Evolutionary conservation across 2,888 invertebrate genomes (phyloP), one percentile per base, ranked within the genome.

Genomic region (Tenthredo amoena): DNA sequence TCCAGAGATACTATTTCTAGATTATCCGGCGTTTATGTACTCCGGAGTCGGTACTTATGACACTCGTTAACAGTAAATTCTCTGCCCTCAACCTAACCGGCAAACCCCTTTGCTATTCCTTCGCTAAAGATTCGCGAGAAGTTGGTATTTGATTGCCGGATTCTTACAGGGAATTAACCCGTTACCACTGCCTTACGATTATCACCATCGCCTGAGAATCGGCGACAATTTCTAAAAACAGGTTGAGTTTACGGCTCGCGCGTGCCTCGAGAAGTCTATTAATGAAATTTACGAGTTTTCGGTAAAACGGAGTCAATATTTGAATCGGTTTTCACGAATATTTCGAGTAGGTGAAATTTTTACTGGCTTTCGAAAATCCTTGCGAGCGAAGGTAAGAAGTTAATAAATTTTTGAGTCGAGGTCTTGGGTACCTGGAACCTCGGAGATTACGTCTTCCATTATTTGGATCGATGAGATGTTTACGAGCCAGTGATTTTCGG

Each of bases 1-100:
- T 40, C 68, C 15, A 47, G 71, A 89, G 90, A 90, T 90, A 90
- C 90, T 90, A 90, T 91, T 91, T 91, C 91, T 88, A 89, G 91
- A 92, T 91, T 91, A 92, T 90, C 91, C 89, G 88, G 89, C 91
- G 90, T 91, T 92, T 89, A 88, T 89, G 90, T 88, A 88, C 88
- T 90, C 86, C 87, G 88, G 87, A 88, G 88, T 87, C 89, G 86
- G 86, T 88, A 90, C 88, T 91, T 90, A 91, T 90, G 90, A 90
- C 90, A 85, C 89, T 87, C 90, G 90, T 92, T 91, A 90, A 88
- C 90, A 87, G 90, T 92, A 92, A 92, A 92, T 92, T 90, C 58
- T 34, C 18, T 15, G 18, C 12, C 58, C 58, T 62, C 81, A 50
- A 62, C 58, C 79, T 62, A 31, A 1, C 58, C 55, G 47, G 58